Conservation (phyloP, 1,140 invertebrate genomes). For the Chionoecetes opilio region DNA sequence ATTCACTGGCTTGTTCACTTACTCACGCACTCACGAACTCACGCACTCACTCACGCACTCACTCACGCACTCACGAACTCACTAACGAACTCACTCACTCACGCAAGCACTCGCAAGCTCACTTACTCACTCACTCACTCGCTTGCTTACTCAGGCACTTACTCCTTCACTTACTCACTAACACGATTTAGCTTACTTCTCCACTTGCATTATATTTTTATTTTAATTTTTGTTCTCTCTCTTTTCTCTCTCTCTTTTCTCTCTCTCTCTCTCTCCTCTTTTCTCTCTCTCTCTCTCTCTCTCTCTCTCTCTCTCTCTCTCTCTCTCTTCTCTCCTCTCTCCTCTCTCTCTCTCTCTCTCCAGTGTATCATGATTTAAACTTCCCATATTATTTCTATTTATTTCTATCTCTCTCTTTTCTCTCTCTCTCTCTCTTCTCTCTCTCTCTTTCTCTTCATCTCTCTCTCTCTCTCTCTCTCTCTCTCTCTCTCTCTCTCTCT, state of each 20-base stretch:
- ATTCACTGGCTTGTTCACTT: background rate
- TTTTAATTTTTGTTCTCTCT: background rate
- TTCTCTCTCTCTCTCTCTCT: constrained; percentile 44
- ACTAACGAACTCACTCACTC: background rate
- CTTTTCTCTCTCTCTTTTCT: background rate
- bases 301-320: background rate
- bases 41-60: background rate
- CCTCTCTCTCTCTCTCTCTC: background rate
- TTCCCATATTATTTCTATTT: background rate
- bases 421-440: background rate
- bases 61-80: background rate
- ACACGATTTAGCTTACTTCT: background rate
- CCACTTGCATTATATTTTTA: background rate
- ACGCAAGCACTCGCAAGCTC: background rate
- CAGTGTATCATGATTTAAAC: background rate
- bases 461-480: background rate
- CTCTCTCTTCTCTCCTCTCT: background rate
- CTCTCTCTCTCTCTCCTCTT: background rate
- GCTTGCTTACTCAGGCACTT: background rate
- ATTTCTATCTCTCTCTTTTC: background rate
- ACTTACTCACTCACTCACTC: background rate
- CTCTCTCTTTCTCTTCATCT: background rate
- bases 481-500: too few species aligned
- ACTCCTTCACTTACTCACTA: background rate
- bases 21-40: background rate